These are phyloP conservation scores for Halcyon smyrnensis DNA, from an alignment of 2,797 vertebrate species.

Conservation along the genomic window DNA sequence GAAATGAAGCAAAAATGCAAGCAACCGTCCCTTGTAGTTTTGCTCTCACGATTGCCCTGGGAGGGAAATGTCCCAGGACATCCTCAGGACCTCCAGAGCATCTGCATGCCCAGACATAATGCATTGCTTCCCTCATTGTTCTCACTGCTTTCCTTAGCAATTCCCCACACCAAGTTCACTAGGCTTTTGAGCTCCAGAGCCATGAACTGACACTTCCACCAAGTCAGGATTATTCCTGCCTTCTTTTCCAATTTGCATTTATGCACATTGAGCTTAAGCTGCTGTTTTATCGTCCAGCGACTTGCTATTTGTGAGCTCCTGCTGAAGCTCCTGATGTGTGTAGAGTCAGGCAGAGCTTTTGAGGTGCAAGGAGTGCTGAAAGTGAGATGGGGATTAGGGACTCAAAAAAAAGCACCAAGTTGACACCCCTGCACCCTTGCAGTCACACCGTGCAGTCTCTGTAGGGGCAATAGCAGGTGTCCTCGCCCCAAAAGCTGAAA, in stretches of 20 bases:
- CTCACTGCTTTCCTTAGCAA: background rate
- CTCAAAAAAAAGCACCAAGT: background rate
- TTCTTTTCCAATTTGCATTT: constrained; percentile 38
- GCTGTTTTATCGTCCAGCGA: background rate
- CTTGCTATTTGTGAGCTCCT: background rate
- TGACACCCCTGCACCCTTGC: background rate
- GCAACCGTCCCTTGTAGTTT: background rate
- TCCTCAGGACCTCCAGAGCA: background rate
- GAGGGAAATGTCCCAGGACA: background rate
- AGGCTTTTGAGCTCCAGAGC: background rate
- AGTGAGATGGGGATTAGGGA: background rate
- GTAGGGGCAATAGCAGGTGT: background rate
- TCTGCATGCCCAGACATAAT: rapidly evolving
- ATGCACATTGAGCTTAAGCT: constrained; percentile 10
- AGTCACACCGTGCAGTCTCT: background rate
- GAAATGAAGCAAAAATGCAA: background rate
- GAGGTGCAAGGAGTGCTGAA: background rate
- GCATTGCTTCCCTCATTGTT: background rate
- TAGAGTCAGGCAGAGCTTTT: background rate
- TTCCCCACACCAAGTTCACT: rapidly evolving
- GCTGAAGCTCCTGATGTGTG: rapidly evolving
- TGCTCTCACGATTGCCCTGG: background rate
- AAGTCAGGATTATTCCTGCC: background rate
- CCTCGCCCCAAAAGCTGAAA: background rate
- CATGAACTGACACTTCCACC: background rate